Evolutionary conservation across 2,888 invertebrate genomes (phyloP), one percentile per base, ranked within the genome.

Genomic region (Aphodius granarius): DNA sequence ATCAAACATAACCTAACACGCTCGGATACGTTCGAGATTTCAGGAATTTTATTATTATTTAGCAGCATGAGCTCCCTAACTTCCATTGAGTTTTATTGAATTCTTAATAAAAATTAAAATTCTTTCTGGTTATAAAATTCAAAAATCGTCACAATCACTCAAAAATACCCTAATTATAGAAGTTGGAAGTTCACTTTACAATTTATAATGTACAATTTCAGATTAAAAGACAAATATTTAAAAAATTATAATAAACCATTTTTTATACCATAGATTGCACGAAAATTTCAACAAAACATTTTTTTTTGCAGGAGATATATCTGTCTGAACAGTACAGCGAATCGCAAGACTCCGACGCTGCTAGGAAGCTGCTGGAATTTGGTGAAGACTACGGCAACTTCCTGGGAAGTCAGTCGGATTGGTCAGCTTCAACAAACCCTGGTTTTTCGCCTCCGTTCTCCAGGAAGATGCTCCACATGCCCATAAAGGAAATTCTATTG

Each of bases 261-360:
- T 6, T n/a, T n/a, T n/a, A n/a, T n/a, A n/a, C n/a, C n/a, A n/a
- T n/a, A n/a, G n/a, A n/a, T n/a, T n/a, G n/a, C n/a, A n/a, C n/a
- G n/a, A n/a, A n/a, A n/a, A n/a, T n/a, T n/a, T n/a, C n/a, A n/a
- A n/a, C n/a, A n/a, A n/a, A n/a, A n/a, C n/a, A n/a, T n/a, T n/a
- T n/a, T n/a, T n/a, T n/a, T 86, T 86, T 83, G 64, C 88, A 96
- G 94, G 96, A 96, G 86, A 96, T 95, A 87, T 97, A 97, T 87
- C 92, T 95, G 86, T 96, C 96, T 64, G 97, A 97, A 86, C 92
- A 95, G 21, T 96, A 96, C 86, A 96, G 96, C 76, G 97, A 97
- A 88, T 91, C 92, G 70, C 92, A 93, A 5, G 96, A 97, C 86
- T 93, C 95, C 0, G 96, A 96, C 87, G 93, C 94, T 43, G 95